Conservation (phyloP, 2,888 invertebrate species). For the Epinotia ramella region DNA sequence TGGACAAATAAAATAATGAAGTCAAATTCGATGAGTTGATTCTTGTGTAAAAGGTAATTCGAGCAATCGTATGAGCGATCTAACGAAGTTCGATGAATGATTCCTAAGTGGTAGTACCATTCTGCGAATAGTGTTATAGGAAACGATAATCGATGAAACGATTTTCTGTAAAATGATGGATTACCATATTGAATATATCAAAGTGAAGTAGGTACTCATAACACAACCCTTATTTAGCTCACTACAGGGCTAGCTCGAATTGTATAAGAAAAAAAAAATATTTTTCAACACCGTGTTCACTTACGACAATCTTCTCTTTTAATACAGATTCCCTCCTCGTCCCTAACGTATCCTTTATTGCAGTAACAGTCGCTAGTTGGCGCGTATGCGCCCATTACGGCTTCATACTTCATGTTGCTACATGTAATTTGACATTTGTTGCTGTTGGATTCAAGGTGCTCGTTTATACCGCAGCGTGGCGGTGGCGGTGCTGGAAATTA, state of each 20-base stretch:
- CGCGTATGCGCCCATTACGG: constrained; percentile 26
- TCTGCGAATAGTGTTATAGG: no score
- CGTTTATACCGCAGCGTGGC: constrained; percentile 1
- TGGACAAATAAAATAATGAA: no score
- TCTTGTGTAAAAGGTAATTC: no score
- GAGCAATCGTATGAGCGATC: no score
- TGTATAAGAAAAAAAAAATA: background rate
- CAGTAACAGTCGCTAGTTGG: constrained; percentile 32
- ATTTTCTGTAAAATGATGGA: no score
- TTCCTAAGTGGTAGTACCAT: no score
- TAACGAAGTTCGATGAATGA: no score
- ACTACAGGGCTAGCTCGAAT: background rate
- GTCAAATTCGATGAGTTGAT: no score
- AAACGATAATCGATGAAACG: no score
- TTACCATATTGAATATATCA: no score
- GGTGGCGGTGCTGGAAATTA: background rate
- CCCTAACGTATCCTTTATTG: constrained; percentile 24
- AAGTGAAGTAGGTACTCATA: no score
- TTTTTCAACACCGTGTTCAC: background rate
- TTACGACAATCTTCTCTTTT: constrained; percentile 17
- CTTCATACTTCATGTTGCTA: constrained; percentile 13
- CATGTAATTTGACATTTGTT: constrained; percentile 32
- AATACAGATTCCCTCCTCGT: constrained; percentile 20
- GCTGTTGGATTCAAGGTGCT: constrained; percentile 16
- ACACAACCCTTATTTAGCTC: background rate